Percentiles rank a stretch among this genome's conserved stretches.
Evolutionary conservation across 2,113 vertebrate genomes (phyloP).

Genomic region (human (Homo sapiens)): GRCh38 chr3:9740001-9740500

Average conservation of each 20-base stretch:
- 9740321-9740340: background rate
- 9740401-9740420: background rate
- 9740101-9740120: background rate
- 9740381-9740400: background rate
- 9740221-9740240: slow-evolving; percentile 22
- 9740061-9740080: background rate
- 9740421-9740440: background rate
- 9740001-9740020: background rate
- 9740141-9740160: background rate
- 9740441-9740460: background rate
- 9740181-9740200: slow-evolving; percentile 23
- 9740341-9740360: background rate
- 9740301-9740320: background rate
- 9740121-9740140: background rate
- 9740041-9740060: background rate
- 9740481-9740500: background rate
- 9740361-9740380: background rate
- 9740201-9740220: background rate
- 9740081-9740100: background rate
- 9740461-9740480: background rate
- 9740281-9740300: background rate
- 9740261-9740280: background rate
- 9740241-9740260: background rate
- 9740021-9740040: background rate
- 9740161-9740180: background rate